A percentile compares a stretch with the other conserved stretches of the same genome.
Evolutionary conservation across 2,797 vertebrate genomes (phyloP).

Genomic region (Aotus griseimembra): DNA sequence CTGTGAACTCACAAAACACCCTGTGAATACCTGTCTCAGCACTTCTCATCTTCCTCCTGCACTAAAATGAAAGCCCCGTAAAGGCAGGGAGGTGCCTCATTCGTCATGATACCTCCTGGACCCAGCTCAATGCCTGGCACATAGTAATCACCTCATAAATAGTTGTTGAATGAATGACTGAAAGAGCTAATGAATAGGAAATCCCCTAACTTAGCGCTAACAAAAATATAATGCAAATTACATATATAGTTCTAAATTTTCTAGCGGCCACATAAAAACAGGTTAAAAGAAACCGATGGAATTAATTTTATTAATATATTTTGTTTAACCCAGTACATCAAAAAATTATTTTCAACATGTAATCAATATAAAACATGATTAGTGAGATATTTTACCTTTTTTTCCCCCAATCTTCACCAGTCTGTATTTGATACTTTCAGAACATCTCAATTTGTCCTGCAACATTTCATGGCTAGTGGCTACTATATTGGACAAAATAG

Average conservation of each 20-base stretch:
- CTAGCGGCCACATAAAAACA: background rate
- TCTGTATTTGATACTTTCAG: background rate
- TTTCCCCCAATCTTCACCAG: background rate
- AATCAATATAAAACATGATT: background rate
- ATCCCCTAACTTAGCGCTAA: background rate
- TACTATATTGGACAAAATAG: background rate
- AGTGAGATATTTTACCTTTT: background rate
- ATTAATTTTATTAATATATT: background rate
- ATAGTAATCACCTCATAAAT: background rate
- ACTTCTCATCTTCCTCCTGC: background rate
- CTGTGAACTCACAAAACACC: background rate
- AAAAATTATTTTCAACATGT: background rate
- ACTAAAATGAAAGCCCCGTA: background rate
- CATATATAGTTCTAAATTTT: background rate
- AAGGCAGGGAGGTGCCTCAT: background rate
- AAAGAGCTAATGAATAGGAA: background rate
- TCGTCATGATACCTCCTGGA: background rate
- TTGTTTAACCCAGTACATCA: background rate
- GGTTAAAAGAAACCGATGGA: background rate
- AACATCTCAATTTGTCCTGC: background rate
- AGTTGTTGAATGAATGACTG: background rate
- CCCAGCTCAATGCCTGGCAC: background rate
- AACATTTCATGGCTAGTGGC: background rate
- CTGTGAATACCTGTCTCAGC: background rate
- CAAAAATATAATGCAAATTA: background rate